These are phyloP conservation scores for roundworm (Caenorhabditis elegans) DNA, from an alignment of 1,140 invertebrate genomes.

Conservation along the genomic window DNA sequence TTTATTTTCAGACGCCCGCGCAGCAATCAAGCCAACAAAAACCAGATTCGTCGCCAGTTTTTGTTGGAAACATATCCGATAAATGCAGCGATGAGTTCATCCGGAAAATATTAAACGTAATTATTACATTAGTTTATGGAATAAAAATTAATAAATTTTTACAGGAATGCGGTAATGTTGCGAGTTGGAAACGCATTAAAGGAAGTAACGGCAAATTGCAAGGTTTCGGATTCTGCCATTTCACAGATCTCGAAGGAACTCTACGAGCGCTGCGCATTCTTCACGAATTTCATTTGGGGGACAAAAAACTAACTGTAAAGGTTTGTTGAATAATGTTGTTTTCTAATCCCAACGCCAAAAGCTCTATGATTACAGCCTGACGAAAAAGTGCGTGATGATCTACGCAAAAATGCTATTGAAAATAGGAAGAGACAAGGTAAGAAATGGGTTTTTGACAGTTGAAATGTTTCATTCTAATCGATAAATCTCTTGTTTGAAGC, in stretches of 20 bases:
- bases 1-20: neutral
- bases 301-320: slow-evolving; percentile 76
- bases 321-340: slow-evolving; percentile 42
- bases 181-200: slow-evolving; percentile 95
- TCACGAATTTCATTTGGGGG: slow-evolving; percentile 88
- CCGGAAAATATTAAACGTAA: slow-evolving; percentile 78
- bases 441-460: neutral
- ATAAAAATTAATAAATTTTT: slow-evolving; percentile 44
- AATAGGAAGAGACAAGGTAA: slow-evolving; percentile 15
- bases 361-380: slow-evolving; percentile 51
- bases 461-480: neutral
- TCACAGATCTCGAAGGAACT: slow-evolving; percentile 87
- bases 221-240: slow-evolving; percentile 98
- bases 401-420: neutral
- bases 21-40: neutral
- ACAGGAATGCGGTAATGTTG: slow-evolving; percentile 79
- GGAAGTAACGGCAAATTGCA: slow-evolving; percentile 73
- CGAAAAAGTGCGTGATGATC: slow-evolving; percentile 44
- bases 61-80: slow-evolving; percentile 96
- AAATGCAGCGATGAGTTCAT: slow-evolving; percentile 91
- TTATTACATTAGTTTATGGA: slow-evolving; percentile 47
- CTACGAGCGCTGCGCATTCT: slow-evolving; percentile 87
- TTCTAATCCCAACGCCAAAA: no score
- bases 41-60: slow-evolving; percentile 75
- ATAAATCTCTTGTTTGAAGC: slow-evolving; percentile 18